Conservation (phyloP, 2,888 invertebrate genomes). For the Amblyjoppa proteus region DNA sequence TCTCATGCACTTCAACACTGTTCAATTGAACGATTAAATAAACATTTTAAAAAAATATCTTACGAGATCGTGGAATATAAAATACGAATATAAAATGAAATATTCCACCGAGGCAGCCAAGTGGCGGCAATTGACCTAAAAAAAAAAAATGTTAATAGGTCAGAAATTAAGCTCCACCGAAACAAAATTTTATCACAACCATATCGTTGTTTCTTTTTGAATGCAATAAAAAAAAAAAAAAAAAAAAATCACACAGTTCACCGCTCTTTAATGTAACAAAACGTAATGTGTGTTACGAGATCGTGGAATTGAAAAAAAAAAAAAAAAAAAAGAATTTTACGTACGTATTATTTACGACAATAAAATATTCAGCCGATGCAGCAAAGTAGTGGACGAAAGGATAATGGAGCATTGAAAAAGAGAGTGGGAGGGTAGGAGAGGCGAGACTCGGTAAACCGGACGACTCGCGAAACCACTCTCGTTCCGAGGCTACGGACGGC, state of each 20-base stretch:
- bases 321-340: neutral
- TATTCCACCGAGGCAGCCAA: too few species aligned
- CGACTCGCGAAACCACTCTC: slow-evolving; percentile 61
- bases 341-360: neutral
- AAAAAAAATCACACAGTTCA: too few species aligned
- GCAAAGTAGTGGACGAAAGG: slow-evolving; percentile 27
- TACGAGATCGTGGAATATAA: neutral
- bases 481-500: slow-evolving; percentile 41
- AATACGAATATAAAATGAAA: neutral
- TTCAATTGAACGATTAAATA: too few species aligned
- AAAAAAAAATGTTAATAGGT: too few species aligned
- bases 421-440: slow-evolving; percentile 9
- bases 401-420: slow-evolving; percentile 24
- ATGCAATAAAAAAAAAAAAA: too few species aligned
- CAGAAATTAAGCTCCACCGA: too few species aligned
- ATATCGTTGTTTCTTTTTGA: too few species aligned
- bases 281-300: neutral
- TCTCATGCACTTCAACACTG: too few species aligned
- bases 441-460: slow-evolving; percentile 47
- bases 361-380: slow-evolving; percentile 9
- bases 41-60: too few species aligned
- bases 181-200: too few species aligned
- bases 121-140: too few species aligned
- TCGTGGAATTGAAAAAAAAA: neutral
- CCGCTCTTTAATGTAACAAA: neutral